Evolutionary conservation across 1,140 invertebrate species (phyloP), one percentile per base, ranked within the genome.

Genomic region (Zaprionus camerounensis): DNA sequence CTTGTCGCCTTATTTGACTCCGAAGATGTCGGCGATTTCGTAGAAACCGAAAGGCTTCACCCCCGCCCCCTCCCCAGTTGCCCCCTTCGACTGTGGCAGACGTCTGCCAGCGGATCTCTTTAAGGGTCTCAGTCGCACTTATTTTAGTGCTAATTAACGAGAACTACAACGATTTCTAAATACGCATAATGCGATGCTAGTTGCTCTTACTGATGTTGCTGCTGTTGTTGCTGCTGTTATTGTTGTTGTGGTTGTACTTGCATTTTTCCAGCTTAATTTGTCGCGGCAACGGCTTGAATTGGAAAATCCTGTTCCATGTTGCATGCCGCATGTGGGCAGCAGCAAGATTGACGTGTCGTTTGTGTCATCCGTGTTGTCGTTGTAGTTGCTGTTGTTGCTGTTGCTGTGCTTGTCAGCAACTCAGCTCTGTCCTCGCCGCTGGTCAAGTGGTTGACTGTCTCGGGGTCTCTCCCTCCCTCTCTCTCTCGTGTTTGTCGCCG

Each of bases 71-170:
- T 15, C 15, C 38, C 38, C 44, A 20, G 13, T 38, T 5, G n/a
- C n/a, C 11, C 12, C 11, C 20, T 9, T 15, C 38, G 1, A 0
- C 38, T 6, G 4, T 13, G 20, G 46, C 46, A 17, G 65, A 49
- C 26, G 26, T 38, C 38, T 57, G 49, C 34, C 49, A 20, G 44
- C 26, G 41, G 11, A 9, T 28, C 62, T 58, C 24, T 64, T 63
- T 57, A 70, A 63, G 67, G 67, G 53, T 57, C 53, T 44, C 24
- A 24, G 55, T 61, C 57, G 61, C 70, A 74, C 81, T 78, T 81
- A 84, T 84, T 90, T 84, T 66, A 90, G 84, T 81, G 85, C 85
- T 88, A 88, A 88, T 88, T 88, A 88, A 90, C 82, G 85, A 75
- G 84, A 90, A 81, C 66, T 81, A 78, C 84, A 81, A 84, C 81